phyloP scores from a whole-genome alignment of 2,888 invertebrate genomes.

The Sepioteuthis lessoniana region DNA sequence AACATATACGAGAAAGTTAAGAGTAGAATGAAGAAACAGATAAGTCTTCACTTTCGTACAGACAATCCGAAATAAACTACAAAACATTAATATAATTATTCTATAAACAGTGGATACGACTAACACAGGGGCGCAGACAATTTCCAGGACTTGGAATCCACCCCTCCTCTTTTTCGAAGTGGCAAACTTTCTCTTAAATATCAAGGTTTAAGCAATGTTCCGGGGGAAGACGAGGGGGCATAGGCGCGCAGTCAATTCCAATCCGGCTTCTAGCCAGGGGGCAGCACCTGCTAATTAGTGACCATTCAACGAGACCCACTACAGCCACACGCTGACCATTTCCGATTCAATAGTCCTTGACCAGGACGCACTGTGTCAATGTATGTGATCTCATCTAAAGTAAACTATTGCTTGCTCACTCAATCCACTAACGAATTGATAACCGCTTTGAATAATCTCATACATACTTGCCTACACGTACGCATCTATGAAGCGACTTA shows the following conservation, averaged over 20 bases:
- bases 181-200: neutral
- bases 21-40: no score
- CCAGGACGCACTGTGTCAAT: neutral
- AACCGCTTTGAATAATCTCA: neutral
- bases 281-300: neutral
- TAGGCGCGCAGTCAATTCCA: neutral
- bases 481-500: neutral
- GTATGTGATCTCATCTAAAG: neutral
- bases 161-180: neutral
- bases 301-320: neutral
- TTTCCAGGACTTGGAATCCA: no score
- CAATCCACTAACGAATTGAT: neutral
- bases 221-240: no score
- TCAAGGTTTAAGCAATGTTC: neutral
- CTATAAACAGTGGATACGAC: no score
- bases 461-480: neutral
- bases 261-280: neutral
- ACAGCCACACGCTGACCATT: neutral
- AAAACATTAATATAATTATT: neutral
- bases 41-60: no score
- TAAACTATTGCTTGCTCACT: neutral
- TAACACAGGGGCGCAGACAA: no score
- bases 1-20: no score
- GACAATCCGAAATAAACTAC: neutral
- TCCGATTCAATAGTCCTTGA: slow-evolving; percentile 2